Percentiles rank a stretch among this genome's conserved stretches.
Evolutionary conservation across 2,113 vertebrate genomes (phyloP).

Genomic region (Alaudala cheleensis): DNA sequence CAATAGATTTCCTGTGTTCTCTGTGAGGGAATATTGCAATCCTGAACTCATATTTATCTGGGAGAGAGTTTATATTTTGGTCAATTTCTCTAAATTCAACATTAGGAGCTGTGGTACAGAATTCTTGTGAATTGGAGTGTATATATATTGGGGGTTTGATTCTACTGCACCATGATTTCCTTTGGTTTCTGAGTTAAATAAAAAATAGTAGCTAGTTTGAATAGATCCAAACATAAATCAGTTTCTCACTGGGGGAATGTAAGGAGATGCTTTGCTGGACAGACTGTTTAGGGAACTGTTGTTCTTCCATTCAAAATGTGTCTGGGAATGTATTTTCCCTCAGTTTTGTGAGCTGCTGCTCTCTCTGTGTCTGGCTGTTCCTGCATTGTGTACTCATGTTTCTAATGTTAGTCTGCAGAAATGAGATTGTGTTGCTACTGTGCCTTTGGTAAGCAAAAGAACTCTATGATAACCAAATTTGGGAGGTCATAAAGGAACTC

Average conservation of each 20-base stretch:
- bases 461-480: neutral
- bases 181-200: neutral
- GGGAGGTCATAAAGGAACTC: neutral
- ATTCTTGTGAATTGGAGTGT: neutral
- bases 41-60: neutral
- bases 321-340: neutral
- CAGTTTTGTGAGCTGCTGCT: neutral
- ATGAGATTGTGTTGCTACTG: neutral
- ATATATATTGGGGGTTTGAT: neutral
- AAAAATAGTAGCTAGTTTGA: neutral
- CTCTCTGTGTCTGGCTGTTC: neutral
- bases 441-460: neutral
- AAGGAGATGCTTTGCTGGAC: neutral
- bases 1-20: neutral
- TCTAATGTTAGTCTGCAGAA: neutral
- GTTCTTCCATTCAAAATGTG: neutral
- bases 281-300: neutral
- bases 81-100: neutral
- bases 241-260: rapidly evolving
- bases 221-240: neutral
- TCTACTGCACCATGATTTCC: neutral
- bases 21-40: neutral
- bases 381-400: neutral
- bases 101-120: neutral
- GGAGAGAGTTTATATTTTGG: neutral